Evolutionary conservation across 35 echinoderm and acorn worm genomes (phyloP).

Genomic region (Apostichopus parvimensis): DNA sequence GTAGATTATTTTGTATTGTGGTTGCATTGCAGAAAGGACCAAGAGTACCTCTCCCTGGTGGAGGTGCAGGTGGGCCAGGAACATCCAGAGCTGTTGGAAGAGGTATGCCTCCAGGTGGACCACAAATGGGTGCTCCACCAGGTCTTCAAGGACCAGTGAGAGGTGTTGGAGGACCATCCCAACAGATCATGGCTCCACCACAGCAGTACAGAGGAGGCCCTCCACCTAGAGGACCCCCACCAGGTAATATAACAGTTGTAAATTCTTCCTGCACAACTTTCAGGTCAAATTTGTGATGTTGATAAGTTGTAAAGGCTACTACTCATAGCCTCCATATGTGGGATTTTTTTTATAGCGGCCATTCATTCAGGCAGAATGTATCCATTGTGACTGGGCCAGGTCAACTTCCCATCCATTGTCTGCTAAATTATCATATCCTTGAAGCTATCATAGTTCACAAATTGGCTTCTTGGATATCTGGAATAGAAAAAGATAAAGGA

Average conservation of each 20-base stretch:
- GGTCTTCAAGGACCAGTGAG: conserved; percentile 92
- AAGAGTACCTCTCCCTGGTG: conserved; percentile 84
- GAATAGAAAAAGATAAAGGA: too few relatives aligned
- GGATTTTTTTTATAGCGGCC: too few relatives aligned
- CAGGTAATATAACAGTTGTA: neutral
- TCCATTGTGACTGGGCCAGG: too few relatives aligned
- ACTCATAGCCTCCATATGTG: too few relatives aligned
- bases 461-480: too few relatives aligned
- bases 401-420: too few relatives aligned
- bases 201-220: conserved; percentile 53
- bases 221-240: neutral
- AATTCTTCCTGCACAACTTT: too few relatives aligned
- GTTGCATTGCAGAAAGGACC: conserved; percentile 66
- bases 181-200: conserved; percentile 89
- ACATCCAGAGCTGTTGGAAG: conserved; percentile 86
- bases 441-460: too few relatives aligned
- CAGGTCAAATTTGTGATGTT: too few relatives aligned
- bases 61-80: conserved; percentile 80
- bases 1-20: neutral
- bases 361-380: too few relatives aligned
- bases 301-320: too few relatives aligned
- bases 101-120: conserved; percentile 73
- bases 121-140: conserved; percentile 70
- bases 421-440: too few relatives aligned
- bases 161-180: conserved; percentile 94